A percentile compares a stretch with the other conserved stretches of the same genome.
Evolutionary conservation across 2,113 vertebrate genomes (phyloP).

Genomic region (Phaetusa simplex): DNA sequence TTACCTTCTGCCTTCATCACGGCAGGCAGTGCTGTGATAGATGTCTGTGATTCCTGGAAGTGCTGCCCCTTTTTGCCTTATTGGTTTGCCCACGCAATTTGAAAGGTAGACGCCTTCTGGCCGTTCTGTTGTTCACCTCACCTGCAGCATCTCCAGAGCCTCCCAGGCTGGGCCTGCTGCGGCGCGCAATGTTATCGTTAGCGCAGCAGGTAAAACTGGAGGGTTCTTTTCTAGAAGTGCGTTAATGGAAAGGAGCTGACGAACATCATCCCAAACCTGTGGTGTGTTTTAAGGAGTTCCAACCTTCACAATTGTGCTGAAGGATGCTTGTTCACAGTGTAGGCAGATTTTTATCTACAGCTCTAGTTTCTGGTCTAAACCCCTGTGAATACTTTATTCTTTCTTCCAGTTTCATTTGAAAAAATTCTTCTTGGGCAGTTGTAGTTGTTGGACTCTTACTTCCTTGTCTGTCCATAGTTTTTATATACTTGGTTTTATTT

Average conservation of each 20-base stretch:
- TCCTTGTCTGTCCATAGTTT: background rate
- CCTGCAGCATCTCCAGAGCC: background rate
- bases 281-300: background rate
- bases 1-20: background rate
- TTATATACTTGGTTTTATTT: background rate
- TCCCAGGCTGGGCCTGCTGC: background rate
- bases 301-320: background rate
- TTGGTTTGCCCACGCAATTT: background rate
- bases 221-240: background rate
- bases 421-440: background rate
- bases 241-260: background rate
- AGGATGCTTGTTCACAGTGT: background rate
- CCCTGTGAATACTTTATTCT: background rate
- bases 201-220: background rate
- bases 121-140: background rate
- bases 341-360: background rate
- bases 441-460: background rate
- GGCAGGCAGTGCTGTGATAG: background rate
- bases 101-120: background rate
- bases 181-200: accelerated
- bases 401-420: background rate
- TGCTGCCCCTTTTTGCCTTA: background rate
- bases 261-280: background rate
- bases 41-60: background rate
- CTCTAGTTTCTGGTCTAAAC: background rate